Base-by-base conservation (phyloP, 2,888 invertebrate genomes). In the Phalera bucephala region DNA sequence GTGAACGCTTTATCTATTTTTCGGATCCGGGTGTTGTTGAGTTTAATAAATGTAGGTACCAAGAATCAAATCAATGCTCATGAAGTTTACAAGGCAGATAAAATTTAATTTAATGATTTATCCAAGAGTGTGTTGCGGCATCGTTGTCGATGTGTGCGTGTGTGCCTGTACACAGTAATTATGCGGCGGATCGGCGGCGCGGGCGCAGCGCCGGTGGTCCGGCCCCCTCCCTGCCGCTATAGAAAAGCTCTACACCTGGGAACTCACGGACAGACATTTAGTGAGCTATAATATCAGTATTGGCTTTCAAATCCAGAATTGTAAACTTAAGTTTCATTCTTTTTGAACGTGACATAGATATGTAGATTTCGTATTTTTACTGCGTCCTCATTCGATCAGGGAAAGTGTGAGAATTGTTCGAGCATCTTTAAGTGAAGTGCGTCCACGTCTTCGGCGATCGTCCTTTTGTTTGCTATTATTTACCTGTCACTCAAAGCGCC, bases 191-290 rank as follows among this genome's bases (percentile, higher is more conserved):
- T 68, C 73, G 72, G 66, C 77, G 69, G 80, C 80, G 84, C 84
- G 72, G 73, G 81, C 83, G 76, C 87, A 70, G 87, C 87, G 82
- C 84, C 59, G 88, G 88, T 87, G 87, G 87, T 87, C 87, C 71
- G 67, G 51, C 55, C 67, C 68, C 70, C 61, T 60, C 59, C 63
- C 42, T 53, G 40, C 59, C 39, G 43, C 51, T 60, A 71, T 74
- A 73, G 55, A 73, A 74, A 59, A 71, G 68, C 63, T 69, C 78
- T 76, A 73, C 78, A 81, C 80, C 79, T 83, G 80, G 79, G 79
- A 81, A 76, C 80, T 73, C 65, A 69, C 68, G 72, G 61, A 69
- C 71, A 76, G 76, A 74, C 76, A 77, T 75, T 72, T 60, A 62
- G 63, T 73, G 59, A 66, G 65, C 66, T 54, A 64, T 67, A 62